Evolutionary conservation across 2,888 invertebrate species (phyloP).

Genomic region (Tanypteryx hageni): DNA sequence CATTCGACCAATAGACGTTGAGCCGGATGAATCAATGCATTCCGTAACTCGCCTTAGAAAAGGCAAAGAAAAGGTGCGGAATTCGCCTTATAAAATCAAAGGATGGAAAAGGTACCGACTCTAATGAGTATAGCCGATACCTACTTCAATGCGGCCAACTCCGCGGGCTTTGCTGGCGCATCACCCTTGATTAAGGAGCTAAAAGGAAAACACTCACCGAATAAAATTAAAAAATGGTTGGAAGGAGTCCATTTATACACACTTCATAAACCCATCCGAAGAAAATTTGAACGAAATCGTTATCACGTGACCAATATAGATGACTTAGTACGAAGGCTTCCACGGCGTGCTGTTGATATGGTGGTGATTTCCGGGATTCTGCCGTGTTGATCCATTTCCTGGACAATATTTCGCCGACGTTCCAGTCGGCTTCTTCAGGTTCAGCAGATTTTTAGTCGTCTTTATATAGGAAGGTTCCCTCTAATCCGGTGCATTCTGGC

Average conservation of each 20-base stretch:
- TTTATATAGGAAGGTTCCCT: too few species aligned
- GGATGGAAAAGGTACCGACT: neutral
- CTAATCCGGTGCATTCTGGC: too few species aligned
- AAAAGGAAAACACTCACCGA: neutral
- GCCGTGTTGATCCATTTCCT: too few species aligned
- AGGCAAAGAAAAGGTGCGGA: neutral
- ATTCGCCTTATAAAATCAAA: constrained; percentile 11
- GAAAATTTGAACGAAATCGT: neutral
- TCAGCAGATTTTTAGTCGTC: too few species aligned
- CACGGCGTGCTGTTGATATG: too few species aligned
- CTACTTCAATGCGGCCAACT: neutral
- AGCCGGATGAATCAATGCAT: constrained; percentile 60
- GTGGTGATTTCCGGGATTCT: too few species aligned
- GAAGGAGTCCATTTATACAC: neutral
- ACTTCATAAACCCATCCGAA: neutral
- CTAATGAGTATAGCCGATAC: neutral
- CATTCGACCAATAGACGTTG: neutral
- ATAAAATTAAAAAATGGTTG: constrained; percentile 1
- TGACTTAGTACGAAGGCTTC: too few species aligned
- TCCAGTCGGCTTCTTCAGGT: too few species aligned
- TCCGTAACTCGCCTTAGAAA: too few species aligned
- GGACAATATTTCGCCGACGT: too few species aligned
- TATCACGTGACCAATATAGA: neutral
- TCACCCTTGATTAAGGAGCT: neutral
- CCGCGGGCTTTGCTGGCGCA: neutral